phyloP scores from a whole-genome alignment of 2,113 vertebrate genomes.

The Lipophrys pholis region DNA sequence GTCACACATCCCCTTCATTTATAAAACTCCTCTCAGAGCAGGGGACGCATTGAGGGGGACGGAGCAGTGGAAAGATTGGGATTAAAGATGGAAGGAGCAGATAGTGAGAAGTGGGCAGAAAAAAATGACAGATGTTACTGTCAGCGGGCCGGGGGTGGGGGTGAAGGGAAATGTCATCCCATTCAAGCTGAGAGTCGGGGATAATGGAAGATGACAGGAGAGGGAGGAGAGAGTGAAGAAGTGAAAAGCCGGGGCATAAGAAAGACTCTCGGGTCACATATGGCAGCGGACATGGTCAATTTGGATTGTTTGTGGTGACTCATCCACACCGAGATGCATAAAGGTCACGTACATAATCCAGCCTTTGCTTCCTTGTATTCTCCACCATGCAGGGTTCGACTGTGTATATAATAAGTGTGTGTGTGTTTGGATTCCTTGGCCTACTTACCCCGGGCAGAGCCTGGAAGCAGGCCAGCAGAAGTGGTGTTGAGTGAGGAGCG shows the following conservation, averaged over 20 bases:
- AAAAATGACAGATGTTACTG: constrained; percentile 65
- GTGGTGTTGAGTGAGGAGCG: constrained; percentile 71
- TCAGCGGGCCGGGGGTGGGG: constrained; percentile 19
- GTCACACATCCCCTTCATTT: no score
- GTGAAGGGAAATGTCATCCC: constrained; percentile 42
- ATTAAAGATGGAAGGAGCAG: constrained; percentile 5
- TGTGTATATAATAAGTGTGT: constrained; percentile 11
- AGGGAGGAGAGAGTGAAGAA: constrained; percentile 25
- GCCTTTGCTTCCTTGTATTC: constrained; percentile 14
- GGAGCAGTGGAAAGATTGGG: not conserved
- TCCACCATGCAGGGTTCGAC: not conserved
- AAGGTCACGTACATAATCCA: constrained; percentile 2
- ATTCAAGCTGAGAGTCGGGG: constrained; percentile 39
- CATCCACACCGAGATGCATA: not conserved
- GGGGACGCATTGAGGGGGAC: not conserved
- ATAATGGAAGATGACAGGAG: constrained; percentile 56
- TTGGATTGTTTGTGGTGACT: constrained; percentile 36
- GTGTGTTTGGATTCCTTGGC: constrained; percentile 52
- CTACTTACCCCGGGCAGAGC: constrained; percentile 50
- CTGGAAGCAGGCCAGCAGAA: constrained; percentile 64
- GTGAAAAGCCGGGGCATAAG: constrained; percentile 48
- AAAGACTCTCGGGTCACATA: constrained; percentile 38
- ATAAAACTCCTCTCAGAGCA: not conserved
- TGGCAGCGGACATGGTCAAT: constrained; percentile 48
- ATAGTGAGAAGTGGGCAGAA: constrained; percentile 17